phyloP scores from a whole-genome alignment of 2,888 invertebrate genomes.

The Meliscaeva auricollis region DNA sequence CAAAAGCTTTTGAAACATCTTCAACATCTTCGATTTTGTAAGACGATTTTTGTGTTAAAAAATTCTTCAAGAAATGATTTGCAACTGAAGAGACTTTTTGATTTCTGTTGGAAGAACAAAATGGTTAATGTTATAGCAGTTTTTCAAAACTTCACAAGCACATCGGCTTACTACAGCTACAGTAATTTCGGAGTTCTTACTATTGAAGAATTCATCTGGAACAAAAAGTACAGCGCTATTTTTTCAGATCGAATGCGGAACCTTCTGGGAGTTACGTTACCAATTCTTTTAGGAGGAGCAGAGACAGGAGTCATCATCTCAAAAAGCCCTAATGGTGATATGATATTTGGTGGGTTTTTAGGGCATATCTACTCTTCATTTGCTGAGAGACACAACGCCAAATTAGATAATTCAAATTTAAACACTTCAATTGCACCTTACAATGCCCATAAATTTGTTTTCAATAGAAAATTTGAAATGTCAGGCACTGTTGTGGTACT shows the following conservation, averaged over 20 bases:
- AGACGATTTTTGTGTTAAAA: background rate
- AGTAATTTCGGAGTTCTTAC: background rate
- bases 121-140: background rate
- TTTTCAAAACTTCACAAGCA: background rate
- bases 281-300: background rate
- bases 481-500: slow-evolving; percentile 70
- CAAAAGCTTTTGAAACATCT: background rate
- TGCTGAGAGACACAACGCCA: slow-evolving; percentile 79
- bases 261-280: background rate
- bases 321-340: background rate
- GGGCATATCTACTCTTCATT: slow-evolving; percentile 79
- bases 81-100: background rate
- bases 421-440: background rate
- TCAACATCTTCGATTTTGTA: background rate
- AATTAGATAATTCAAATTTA: slow-evolving; percentile 61
- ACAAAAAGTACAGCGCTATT: background rate
- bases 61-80: background rate
- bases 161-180: background rate
- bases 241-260: slow-evolving; percentile 2
- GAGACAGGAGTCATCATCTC: background rate
- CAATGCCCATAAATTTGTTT: slow-evolving; percentile 71
- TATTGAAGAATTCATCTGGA: background rate
- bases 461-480: slow-evolving; percentile 79
- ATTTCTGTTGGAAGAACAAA: background rate
- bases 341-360: slow-evolving; percentile 77